Conservation (phyloP, 2,888 invertebrate genomes). For the Aporophyla lueneburgensis region DNA sequence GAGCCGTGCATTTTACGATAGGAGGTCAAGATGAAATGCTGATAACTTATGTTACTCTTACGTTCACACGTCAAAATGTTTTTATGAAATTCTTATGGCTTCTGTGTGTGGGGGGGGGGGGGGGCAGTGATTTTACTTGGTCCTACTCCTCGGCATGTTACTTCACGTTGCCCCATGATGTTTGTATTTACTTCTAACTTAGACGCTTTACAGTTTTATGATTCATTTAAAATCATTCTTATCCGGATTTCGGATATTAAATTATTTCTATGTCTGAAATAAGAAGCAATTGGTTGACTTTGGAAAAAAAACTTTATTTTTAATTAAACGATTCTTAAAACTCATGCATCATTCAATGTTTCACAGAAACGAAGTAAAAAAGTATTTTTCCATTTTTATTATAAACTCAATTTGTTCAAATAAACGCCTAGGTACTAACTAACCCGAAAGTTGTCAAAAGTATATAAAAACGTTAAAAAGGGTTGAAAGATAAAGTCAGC, state of each 20-base stretch:
- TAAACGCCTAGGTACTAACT: constrained; percentile 70
- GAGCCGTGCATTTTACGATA: constrained; percentile 19
- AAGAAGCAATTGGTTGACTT: background rate
- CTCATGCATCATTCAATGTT: constrained; percentile 2
- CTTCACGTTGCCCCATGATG: no score
- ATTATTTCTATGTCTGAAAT: background rate
- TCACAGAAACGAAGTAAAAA: constrained; percentile 26
- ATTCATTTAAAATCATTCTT: background rate
- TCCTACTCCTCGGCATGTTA: background rate
- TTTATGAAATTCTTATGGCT: constrained; percentile 24
- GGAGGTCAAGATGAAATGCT: constrained; percentile 5
- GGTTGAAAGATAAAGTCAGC: constrained; percentile 73
- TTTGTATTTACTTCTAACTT: background rate
- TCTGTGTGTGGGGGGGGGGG: no score
- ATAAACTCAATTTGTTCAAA: constrained; percentile 71
- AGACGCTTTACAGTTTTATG: background rate
- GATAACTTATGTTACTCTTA: constrained; percentile 23
- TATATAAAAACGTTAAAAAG: constrained; percentile 70
- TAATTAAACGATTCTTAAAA: background rate
- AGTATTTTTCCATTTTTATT: constrained; percentile 63
- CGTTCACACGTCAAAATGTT: constrained; percentile 15
- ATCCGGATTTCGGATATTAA: no score
- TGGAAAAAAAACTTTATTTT: background rate
- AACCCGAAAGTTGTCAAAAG: constrained; percentile 71
- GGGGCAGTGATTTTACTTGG: background rate